These are phyloP conservation scores for Lochmaea capreae DNA, from an alignment of 2,888 invertebrate genomes.

Conservation along the genomic window DNA sequence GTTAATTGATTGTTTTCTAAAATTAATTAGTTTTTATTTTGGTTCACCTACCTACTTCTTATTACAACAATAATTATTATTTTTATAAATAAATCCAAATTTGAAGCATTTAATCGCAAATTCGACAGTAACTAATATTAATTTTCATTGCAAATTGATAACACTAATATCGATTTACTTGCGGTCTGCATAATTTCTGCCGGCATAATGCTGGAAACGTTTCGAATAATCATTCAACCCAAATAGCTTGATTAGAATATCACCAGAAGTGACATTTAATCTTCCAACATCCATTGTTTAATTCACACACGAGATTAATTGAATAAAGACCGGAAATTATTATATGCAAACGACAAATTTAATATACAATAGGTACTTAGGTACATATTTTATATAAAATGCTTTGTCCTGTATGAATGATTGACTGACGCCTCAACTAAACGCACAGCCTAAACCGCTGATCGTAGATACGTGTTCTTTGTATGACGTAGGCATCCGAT, in stretches of 20 bases:
- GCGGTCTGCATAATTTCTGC: too few species aligned
- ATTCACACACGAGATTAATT: background rate
- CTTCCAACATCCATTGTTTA: constrained; percentile 6
- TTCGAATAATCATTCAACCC: constrained; percentile 1
- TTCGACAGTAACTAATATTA: background rate
- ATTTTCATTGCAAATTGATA: background rate
- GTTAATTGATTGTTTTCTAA: too few species aligned
- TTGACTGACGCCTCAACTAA: too few species aligned
- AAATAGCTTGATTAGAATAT: constrained; percentile 9
- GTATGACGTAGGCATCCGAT: too few species aligned
- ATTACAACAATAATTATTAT: background rate
- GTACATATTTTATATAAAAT: too few species aligned
- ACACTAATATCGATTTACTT: background rate
- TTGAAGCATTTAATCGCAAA: background rate
- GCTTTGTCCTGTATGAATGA: too few species aligned
- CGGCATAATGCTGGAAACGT: constrained; percentile 1
- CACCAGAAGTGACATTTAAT: constrained; percentile 16
- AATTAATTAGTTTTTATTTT: too few species aligned
- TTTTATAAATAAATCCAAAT: background rate
- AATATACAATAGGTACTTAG: too few species aligned
- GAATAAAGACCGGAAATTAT: background rate
- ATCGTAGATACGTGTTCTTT: too few species aligned
- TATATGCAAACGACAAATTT: background rate
- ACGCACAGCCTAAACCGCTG: too few species aligned
- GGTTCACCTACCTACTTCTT: too few species aligned